Evolutionary conservation across 2,113 vertebrate species (phyloP), one percentile per base, ranked within the genome.

Genomic region (Nerophis lumbriciformis): DNA sequence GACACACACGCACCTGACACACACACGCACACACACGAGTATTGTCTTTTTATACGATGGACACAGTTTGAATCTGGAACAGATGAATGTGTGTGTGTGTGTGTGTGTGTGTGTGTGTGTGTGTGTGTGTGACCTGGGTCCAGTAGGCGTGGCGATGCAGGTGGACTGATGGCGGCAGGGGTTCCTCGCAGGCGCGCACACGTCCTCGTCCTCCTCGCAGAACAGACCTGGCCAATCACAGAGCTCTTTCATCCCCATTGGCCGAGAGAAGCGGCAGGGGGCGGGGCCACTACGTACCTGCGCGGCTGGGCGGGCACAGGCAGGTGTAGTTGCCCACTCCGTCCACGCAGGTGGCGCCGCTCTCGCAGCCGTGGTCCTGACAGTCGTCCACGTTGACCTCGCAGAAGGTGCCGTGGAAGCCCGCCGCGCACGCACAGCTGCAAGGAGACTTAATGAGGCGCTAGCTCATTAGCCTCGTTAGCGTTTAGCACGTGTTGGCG

Each of bases 271-370:
- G 15, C 36, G 42, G 6, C 35, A 28, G 6, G 15, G 15, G 51
- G 5, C 5, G 5, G 16, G 8, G 11, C 6, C 8, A 8, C 19
- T 8, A 11, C 51, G 3, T 88, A 99, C 97, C 96, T 66, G 83
- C 88, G 81, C 94, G 94, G 56, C 63, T 79, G 4, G 87, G 82
- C 11, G 90, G 84, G 61, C 97, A 99, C 69, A 89, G 69, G 78
- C 97, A 98, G 11, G 92, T 94, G 88, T 96, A 97, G 86, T 90
- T 95, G 72, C 89, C 87, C 6, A 91, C 74, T 6, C 91, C 81
- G 0, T 94, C 93, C 42, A 93, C 42, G 12, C 97, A 99, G 72
- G 89, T 90, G 63, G 92, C 95, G 7, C 93, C 92, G 0, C 94
- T 96, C 85, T 92, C 83, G 16, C 97, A 98, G n/a, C 85, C 81